These are phyloP conservation scores for Drosophila robusta DNA, from an alignment of 2,888 invertebrate species.

Conservation along the genomic window DNA sequence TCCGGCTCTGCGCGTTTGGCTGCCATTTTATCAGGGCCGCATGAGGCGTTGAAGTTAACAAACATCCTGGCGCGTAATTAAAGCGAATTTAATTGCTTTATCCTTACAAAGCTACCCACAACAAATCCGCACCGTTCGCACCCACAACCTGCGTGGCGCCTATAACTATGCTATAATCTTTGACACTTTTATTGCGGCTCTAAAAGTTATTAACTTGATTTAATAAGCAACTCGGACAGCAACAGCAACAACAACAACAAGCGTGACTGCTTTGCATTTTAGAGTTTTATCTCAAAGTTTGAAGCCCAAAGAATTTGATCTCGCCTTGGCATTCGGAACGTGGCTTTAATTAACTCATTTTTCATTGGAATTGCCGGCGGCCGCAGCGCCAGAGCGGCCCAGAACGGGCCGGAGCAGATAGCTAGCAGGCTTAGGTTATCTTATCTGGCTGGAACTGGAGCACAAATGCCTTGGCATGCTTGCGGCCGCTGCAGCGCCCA, in stretches of 20 bases:
- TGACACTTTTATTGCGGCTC: constrained; percentile 83
- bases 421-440: constrained; percentile 55
- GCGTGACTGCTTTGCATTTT: constrained; percentile 66
- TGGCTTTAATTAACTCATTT: constrained; percentile 84
- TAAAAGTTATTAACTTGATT: constrained; percentile 84
- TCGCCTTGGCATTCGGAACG: constrained; percentile 69
- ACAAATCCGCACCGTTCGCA: not conserved
- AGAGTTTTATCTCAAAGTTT: constrained; percentile 65
- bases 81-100: constrained; percentile 80
- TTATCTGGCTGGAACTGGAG: constrained; percentile 56
- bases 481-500: constrained; percentile 52
- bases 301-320: constrained; percentile 70
- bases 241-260: constrained; percentile 24
- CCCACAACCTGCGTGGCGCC: constrained; percentile 26
- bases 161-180: constrained; percentile 82
- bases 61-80: constrained; percentile 72
- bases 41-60: constrained; percentile 80
- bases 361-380: constrained; percentile 81
- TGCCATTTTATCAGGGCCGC: constrained; percentile 74
- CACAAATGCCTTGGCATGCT: constrained; percentile 47
- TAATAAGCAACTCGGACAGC: constrained; percentile 77
- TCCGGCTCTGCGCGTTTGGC: constrained; percentile 75
- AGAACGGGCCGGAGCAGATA: not conserved
- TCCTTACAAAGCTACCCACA: constrained; percentile 26
- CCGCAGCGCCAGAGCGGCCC: not conserved